A percentile compares a stretch with the other conserved stretches of the same genome.
Evolutionary conservation across 2,888 invertebrate species (phyloP).

Genomic region (Dusona sp.): DNA sequence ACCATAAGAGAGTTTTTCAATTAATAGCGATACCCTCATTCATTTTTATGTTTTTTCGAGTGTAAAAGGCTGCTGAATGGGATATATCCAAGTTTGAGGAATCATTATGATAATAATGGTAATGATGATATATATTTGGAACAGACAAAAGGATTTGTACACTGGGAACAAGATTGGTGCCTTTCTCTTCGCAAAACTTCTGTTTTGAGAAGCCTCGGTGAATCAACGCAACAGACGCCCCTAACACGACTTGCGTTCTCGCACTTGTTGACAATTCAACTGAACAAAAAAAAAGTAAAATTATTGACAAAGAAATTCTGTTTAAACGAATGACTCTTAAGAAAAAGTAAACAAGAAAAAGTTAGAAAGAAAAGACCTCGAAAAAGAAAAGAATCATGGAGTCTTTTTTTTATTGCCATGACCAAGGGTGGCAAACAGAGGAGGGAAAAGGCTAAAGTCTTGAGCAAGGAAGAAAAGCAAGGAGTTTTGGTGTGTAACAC

Average conservation of each 20-base stretch:
- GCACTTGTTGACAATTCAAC: slow-evolving; percentile 8
- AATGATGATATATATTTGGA: neutral
- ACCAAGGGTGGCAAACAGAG: slow-evolving; percentile 11
- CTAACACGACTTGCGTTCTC: neutral
- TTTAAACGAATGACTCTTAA: slow-evolving; percentile 39
- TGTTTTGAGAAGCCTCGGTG: slow-evolving; percentile 68
- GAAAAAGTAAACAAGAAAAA: slow-evolving; percentile 72
- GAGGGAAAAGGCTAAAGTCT: slow-evolving; percentile 38
- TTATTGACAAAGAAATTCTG: slow-evolving; percentile 2
- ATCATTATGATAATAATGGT: neutral
- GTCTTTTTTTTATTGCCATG: neutral
- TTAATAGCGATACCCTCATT: neutral
- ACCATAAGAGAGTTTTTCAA: neutral
- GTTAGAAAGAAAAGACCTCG: slow-evolving; percentile 62
- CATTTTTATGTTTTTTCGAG: neutral
- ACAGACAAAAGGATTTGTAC: slow-evolving; percentile 62
- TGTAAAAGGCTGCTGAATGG: neutral
- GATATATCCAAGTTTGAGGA: neutral
- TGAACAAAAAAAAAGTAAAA: neutral
- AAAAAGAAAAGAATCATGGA: slow-evolving; percentile 69
- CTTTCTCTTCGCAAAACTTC: slow-evolving; percentile 73
- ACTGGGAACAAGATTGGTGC: slow-evolving; percentile 64
- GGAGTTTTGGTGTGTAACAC: slow-evolving; percentile 59
- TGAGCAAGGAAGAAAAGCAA: slow-evolving; percentile 35
- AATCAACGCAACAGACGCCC: neutral